A percentile compares a stretch with the other conserved stretches of the same genome.
These are phyloP conservation scores for Melanostigma gelatinosum DNA, from an alignment of 2,113 vertebrate species.

Conservation along the genomic window DNA sequence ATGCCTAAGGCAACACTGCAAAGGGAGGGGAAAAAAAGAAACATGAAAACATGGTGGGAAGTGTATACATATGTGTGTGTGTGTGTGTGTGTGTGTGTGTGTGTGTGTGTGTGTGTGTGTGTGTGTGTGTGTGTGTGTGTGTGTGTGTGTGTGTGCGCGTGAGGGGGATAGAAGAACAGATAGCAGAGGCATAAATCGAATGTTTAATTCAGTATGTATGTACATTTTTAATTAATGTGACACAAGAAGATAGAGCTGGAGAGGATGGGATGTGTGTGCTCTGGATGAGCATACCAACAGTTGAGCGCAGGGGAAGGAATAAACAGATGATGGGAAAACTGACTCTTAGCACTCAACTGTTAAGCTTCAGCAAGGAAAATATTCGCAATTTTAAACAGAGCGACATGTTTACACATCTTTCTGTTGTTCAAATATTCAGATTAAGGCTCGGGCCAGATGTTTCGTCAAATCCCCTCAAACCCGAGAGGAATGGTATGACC, in stretches of 20 bases:
- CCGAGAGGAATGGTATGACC: conserved; percentile 79
- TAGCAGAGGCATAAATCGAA: conserved; percentile 58
- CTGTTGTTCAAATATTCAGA: conserved; percentile 80
- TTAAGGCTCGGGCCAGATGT: conserved; percentile 79
- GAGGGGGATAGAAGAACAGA: conserved; percentile 20
- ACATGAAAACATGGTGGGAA: conserved; percentile 58
- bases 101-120: background rate
- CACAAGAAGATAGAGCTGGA: conserved; percentile 53
- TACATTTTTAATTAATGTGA: conserved; percentile 76
- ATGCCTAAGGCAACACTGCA: conserved; percentile 91
- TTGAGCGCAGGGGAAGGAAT: conserved; percentile 35
- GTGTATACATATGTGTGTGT: background rate
- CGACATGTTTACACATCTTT: conserved; percentile 66
- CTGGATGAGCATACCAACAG: conserved; percentile 51
- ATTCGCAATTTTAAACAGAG: conserved; percentile 56
- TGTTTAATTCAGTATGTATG: conserved; percentile 77
- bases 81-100: background rate
- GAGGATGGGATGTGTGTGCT: conserved; percentile 52
- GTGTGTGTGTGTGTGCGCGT: background rate
- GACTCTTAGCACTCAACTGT: conserved; percentile 20
- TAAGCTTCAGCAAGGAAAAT: conserved; percentile 43
- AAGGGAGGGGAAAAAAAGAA: conserved; percentile 24
- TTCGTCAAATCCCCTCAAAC: conserved; percentile 76
- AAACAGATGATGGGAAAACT: conserved; percentile 37
- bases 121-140: background rate